Conservation (phyloP, 2,888 invertebrate species). For the Sesamia inferens region DNA sequence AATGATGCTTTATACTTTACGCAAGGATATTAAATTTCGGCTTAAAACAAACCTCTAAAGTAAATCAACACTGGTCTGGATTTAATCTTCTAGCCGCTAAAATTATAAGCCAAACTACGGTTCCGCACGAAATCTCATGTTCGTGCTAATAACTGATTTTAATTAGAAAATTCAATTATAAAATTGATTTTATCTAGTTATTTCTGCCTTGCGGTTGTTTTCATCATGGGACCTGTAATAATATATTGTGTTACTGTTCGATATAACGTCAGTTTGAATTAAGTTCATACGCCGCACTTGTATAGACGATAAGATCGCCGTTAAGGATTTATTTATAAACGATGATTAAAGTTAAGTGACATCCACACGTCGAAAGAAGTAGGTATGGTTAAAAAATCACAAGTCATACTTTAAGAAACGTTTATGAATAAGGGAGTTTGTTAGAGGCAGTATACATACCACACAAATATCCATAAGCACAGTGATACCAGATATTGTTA, state of each 20-base stretch:
- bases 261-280: slow-evolving; percentile 10
- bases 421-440: too few relatives aligned
- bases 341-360: too few relatives aligned
- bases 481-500: background rate
- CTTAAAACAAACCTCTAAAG: background rate
- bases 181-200: slow-evolving; percentile 11
- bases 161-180: background rate
- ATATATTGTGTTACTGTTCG: background rate
- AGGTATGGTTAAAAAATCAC: too few relatives aligned
- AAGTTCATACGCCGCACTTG: background rate
- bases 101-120: background rate
- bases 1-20: background rate
- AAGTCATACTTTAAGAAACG: too few relatives aligned
- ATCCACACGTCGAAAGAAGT: too few relatives aligned
- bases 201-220: background rate
- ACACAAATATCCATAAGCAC: background rate
- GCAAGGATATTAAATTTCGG: background rate
- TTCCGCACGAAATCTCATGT: background rate
- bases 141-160: background rate
- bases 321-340: too few relatives aligned
- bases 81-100: background rate
- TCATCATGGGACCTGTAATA: background rate
- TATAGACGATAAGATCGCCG: background rate
- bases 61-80: background rate
- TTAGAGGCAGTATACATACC: too few relatives aligned